Conservation (phyloP, 2,888 invertebrate species). For the Adineta ricciae region DNA sequence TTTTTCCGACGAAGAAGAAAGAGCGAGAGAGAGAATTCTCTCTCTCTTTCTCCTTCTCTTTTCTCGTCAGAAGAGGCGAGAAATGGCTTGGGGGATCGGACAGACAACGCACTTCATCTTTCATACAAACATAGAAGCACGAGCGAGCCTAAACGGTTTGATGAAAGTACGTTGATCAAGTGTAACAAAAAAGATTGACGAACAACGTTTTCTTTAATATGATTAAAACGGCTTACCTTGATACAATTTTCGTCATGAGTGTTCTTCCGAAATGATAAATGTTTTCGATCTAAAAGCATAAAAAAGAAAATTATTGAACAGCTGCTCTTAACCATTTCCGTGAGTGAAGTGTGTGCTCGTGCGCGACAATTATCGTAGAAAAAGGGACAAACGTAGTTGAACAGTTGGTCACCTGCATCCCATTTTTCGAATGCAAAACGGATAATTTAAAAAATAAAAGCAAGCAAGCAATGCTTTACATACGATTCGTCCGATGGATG, state of each 20-base stretch:
- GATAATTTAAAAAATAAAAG: background rate
- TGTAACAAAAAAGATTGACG: background rate
- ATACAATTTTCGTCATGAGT: background rate
- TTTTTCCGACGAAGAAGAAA: background rate
- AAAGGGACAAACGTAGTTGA: background rate
- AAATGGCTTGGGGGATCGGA: background rate
- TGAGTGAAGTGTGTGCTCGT: slow-evolving; percentile 9
- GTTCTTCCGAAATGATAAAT: background rate
- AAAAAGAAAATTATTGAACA: background rate
- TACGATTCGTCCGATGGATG: background rate
- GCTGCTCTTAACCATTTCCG: background rate
- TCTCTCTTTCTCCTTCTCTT: background rate
- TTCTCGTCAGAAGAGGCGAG: background rate
- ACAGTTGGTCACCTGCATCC: slow-evolving; percentile 1
- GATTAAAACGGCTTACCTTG: background rate
- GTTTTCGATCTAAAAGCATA: background rate
- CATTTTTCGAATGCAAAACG: background rate
- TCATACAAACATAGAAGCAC: background rate
- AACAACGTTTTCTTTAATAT: too few relatives aligned
- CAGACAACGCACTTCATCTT: background rate
- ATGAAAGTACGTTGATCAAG: background rate
- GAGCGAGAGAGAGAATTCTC: background rate
- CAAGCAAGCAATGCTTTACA: background rate
- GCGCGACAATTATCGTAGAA: background rate
- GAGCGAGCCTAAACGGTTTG: background rate